These are phyloP conservation scores for Podocnemis expansa DNA, from an alignment of 2,113 vertebrate genomes.

Conservation along the genomic window DNA sequence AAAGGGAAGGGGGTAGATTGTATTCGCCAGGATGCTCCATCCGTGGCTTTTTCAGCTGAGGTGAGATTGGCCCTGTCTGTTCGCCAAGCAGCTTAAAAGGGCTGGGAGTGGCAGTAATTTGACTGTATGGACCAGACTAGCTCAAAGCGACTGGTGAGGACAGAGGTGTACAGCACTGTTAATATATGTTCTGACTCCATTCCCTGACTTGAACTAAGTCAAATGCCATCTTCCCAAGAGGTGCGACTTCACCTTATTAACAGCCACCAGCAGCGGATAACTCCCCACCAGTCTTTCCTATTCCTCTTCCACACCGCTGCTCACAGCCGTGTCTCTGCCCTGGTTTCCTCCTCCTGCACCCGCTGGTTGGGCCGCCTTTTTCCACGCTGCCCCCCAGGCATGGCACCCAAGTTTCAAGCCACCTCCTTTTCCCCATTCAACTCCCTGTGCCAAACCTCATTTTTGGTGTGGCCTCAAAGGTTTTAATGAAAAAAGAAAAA, in stretches of 20 bases:
- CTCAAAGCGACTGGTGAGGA: neutral
- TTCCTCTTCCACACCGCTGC: neutral
- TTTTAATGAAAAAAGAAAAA: neutral
- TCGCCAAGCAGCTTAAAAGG: neutral
- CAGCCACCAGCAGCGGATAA: neutral
- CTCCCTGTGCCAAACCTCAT: neutral
- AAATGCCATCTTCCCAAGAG: neutral
- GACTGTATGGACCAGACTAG: neutral
- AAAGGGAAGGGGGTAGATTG: neutral
- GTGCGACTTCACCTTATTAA: neutral
- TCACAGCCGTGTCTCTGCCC: neutral
- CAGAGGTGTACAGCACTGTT: neutral
- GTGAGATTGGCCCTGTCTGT: neutral
- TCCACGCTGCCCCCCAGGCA: neutral
- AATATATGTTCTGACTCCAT: neutral
- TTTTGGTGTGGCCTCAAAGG: neutral
- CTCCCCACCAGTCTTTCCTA: neutral
- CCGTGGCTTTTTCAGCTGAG: neutral
- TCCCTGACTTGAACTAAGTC: too few relatives aligned
- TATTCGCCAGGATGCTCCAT: neutral
- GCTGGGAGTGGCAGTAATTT: neutral
- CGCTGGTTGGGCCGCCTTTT: neutral
- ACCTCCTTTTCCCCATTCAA: neutral
- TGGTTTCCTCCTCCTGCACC: neutral
- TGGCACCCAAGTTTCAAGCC: neutral